Evolutionary conservation across 2,797 vertebrate species (phyloP).

Genomic region (Pangasius djambal): DNA sequence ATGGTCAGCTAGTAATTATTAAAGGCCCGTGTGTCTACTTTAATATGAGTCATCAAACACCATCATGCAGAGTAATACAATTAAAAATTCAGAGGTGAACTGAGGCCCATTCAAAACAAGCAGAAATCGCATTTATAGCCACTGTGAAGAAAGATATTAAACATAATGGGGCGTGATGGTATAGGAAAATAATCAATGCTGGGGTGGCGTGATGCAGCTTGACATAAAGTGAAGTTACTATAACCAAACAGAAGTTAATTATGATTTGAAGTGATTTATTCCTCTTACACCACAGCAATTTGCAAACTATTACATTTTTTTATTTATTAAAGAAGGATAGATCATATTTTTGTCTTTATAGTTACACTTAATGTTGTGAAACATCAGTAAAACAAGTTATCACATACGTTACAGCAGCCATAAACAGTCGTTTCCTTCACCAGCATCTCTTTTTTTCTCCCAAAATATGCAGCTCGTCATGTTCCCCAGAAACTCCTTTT

Average conservation of each 20-base stretch:
- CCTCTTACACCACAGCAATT: background rate
- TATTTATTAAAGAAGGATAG: background rate
- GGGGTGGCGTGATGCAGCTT: background rate
- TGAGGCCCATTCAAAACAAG: constrained; percentile 7
- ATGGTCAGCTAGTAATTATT: constrained; percentile 14
- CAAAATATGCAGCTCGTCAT: background rate
- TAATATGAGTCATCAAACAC: constrained; percentile 15
- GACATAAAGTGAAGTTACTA: background rate
- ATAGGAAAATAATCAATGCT: constrained; percentile 1
- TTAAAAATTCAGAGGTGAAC: constrained; percentile 1
- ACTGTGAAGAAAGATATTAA: constrained; percentile 9
- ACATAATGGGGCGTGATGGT: background rate
- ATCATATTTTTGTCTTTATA: background rate
- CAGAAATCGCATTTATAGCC: background rate
- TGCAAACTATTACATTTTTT: background rate
- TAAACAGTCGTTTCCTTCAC: background rate
- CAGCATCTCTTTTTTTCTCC: background rate
- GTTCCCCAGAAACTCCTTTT: background rate
- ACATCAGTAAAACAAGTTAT: background rate
- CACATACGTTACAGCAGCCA: background rate
- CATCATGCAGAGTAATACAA: background rate
- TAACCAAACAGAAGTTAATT: background rate
- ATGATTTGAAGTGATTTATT: background rate
- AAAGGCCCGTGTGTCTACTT: background rate
- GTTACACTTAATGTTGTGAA: background rate